Percentiles rank a stretch among this genome's conserved stretches.
These are phyloP conservation scores for Pasiphila rectangulata DNA, from an alignment of 2,888 invertebrate genomes.

Conservation along the genomic window DNA sequence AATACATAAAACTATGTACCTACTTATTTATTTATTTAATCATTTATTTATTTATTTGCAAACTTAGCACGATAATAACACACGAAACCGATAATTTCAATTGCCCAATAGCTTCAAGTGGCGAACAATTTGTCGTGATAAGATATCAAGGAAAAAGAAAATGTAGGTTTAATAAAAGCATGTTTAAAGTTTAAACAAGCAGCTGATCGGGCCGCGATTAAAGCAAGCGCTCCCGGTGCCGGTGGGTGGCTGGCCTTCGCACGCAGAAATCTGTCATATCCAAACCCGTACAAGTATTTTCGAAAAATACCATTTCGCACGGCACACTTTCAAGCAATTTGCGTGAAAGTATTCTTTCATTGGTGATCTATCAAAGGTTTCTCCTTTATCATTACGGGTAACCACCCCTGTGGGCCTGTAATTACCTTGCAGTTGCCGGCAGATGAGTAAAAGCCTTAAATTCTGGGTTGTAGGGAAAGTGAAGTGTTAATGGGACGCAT, in stretches of 20 bases:
- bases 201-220: constrained; percentile 42
- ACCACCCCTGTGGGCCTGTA: constrained; percentile 59
- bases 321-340: constrained; percentile 75
- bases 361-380: constrained; percentile 73
- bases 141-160: too few relatives aligned
- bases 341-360: constrained; percentile 76
- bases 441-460: constrained; percentile 78
- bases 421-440: constrained; percentile 70
- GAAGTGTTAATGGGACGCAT: constrained; percentile 65
- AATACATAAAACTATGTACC: too few relatives aligned
- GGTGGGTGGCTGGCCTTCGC: constrained; percentile 51
- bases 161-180: too few relatives aligned
- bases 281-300: constrained; percentile 53
- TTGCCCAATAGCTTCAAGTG: too few relatives aligned
- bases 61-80: too few relatives aligned
- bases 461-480: constrained; percentile 76
- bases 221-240: constrained; percentile 38
- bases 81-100: too few relatives aligned
- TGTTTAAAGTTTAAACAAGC: constrained; percentile 42
- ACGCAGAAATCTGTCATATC: constrained; percentile 44
- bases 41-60: too few relatives aligned
- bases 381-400: constrained; percentile 61
- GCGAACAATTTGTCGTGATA: too few relatives aligned
- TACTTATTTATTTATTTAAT: too few relatives aligned
- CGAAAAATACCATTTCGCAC: constrained; percentile 63